Percentiles rank a stretch among this genome's conserved stretches.
Conservation (phyloP, 2,888 invertebrate genomes). For the Ophion ellenae region DNA sequence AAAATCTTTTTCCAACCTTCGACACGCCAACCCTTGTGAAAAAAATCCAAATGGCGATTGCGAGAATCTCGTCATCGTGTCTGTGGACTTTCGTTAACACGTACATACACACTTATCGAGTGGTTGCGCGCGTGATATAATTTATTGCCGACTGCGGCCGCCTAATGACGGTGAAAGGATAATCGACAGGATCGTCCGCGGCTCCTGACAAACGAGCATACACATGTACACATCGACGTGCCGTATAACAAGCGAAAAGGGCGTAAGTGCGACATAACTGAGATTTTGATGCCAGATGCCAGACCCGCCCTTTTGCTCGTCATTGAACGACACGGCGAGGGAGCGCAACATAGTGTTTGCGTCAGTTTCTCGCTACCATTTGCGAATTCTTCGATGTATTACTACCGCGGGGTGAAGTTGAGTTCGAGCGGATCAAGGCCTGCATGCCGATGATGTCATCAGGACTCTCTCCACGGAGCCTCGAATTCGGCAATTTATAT, state of each 20-base stretch:
- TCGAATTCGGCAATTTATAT: neutral
- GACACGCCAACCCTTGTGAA: neutral
- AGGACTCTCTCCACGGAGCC: neutral
- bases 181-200: constrained; percentile 56
- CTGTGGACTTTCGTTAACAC: constrained; percentile 17
- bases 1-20: neutral
- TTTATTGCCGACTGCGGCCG: constrained; percentile 49
- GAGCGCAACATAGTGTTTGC: neutral
- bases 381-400: neutral
- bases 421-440: constrained; percentile 38
- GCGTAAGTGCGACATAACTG: neutral
- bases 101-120: constrained; percentile 11
- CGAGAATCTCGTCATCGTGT: neutral
- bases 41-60: neutral
- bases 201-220: constrained; percentile 21
- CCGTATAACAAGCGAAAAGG: neutral
- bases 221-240: neutral
- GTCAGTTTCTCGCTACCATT: constrained; percentile 13
- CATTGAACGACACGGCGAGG: neutral
- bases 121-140: constrained; percentile 48
- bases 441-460: constrained; percentile 34
- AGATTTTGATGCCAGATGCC: neutral
- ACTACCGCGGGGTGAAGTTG: neutral
- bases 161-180: constrained; percentile 66
- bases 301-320: neutral